These are phyloP conservation scores for Cantharis rufa DNA, from an alignment of 2,888 invertebrate genomes.

Conservation along the genomic window DNA sequence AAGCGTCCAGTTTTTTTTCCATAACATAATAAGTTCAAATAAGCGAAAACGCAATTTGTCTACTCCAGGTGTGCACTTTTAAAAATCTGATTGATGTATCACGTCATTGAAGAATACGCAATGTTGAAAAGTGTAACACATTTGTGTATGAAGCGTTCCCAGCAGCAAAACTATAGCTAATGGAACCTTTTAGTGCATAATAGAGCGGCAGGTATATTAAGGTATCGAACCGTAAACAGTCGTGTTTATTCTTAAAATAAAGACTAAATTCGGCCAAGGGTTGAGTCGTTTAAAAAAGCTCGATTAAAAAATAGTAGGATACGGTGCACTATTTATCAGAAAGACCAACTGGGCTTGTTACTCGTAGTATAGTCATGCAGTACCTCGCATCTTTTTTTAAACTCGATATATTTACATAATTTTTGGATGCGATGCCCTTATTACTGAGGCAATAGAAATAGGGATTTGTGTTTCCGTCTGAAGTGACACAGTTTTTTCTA, in stretches of 20 bases:
- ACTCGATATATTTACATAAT: slow-evolving; percentile 21
- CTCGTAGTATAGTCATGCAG: background rate
- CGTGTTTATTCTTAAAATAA: slow-evolving; percentile 22
- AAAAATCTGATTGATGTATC: slow-evolving; percentile 29
- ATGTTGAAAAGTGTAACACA: slow-evolving; percentile 29
- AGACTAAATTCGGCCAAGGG: slow-evolving; percentile 13
- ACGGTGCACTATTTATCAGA: background rate
- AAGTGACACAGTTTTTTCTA: slow-evolving; percentile 25
- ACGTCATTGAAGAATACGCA: slow-evolving; percentile 23
- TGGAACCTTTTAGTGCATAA: slow-evolving; percentile 31
- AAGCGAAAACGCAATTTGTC: slow-evolving; percentile 15
- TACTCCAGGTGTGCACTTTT: slow-evolving; percentile 20
- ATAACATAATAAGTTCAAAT: background rate
- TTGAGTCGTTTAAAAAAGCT: background rate
- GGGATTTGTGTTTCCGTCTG: slow-evolving; percentile 22
- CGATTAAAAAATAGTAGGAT: background rate
- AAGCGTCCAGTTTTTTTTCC: slow-evolving; percentile 5
- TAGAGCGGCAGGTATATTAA: slow-evolving; percentile 24
- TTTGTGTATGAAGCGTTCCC: slow-evolving; percentile 25
- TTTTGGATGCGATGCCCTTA: slow-evolving; percentile 6
- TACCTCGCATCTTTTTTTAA: background rate
- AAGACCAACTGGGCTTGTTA: background rate
- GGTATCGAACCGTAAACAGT: slow-evolving; percentile 28
- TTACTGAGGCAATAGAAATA: slow-evolving; percentile 5
- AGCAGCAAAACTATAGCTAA: slow-evolving; percentile 31